Base-by-base conservation (phyloP, 53 echinoderm and acorn worm species). In the Holothuria leucospilota region DNA sequence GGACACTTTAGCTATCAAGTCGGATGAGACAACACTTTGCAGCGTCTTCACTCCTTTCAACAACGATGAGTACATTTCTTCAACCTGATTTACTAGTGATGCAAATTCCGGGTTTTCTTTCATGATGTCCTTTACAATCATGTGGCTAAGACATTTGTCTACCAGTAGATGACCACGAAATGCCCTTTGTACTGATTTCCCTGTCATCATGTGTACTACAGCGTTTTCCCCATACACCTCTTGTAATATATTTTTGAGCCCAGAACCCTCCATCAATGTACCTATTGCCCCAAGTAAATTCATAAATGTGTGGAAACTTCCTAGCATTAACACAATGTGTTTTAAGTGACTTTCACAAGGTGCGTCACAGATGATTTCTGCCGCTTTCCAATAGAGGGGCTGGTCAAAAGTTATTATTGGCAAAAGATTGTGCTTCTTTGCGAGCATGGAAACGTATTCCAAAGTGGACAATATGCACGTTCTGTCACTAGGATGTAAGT, bases 321-420 rank as follows among this genome's bases (percentile, higher is more conserved):
- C 87, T 0, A 87, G 42, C 64, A 87, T 61, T 40, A 87, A 79
- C 13, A 87, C 87, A 63, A 87, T 46, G 24, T 2, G 1, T 30
- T 72, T 71, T 42, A 85, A 51, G 23, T 30, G 5, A 20, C 86
- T 85, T 8, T 51, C 82, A 80, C 29, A 77, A 75, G 20, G 89
- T 79, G 20, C 63, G 29, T 13, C n/a, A 16, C n/a, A 5, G 28
- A 72, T 71, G 0, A 85, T 71, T 29, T 71, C 56, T 28, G 27
- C 51, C 4, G 72, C 86, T 30, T 85, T 85, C 86, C 86, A 85
- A 14, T 51, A 85, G 13, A 85, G 72, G 20, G 86, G 86, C 30
- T 85, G 86, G 59, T 85, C 86, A 51, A 85, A 51, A 73, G 86
- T 85, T 41, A 71, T 71, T 12, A 85, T 25, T 12, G 86, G 86